phyloP scores from a whole-genome alignment of 2,888 invertebrate species.

The Drosophila dives region DNA sequence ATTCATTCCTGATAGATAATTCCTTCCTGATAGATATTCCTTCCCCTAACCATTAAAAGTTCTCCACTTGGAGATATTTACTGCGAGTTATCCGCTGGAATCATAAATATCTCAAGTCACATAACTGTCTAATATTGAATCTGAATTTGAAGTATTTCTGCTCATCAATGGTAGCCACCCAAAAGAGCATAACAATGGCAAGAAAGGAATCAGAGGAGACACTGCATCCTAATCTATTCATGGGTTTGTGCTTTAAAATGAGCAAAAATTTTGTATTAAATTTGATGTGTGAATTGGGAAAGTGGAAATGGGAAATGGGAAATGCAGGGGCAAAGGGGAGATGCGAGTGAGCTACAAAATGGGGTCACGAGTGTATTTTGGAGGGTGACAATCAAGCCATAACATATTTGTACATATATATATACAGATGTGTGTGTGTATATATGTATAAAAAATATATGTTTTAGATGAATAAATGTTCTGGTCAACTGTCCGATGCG shows the following conservation, averaged over 20 bases:
- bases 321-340: neutral
- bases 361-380: neutral
- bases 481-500: constrained; percentile 40
- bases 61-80: neutral
- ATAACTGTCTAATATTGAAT: neutral
- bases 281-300: neutral
- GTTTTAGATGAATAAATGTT: constrained; percentile 13
- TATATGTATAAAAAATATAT: constrained; percentile 1
- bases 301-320: too few relatives aligned
- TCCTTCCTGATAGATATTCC: neutral
- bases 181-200: constrained; percentile 41
- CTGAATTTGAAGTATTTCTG: neutral
- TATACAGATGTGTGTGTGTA: constrained; percentile 6
- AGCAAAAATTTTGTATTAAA: neutral
- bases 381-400: neutral
- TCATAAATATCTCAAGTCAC: neutral
- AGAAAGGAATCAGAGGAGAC: constrained; percentile 11
- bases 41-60: neutral
- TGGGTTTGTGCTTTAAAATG: neutral
- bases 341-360: neutral
- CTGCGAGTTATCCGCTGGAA: neutral
- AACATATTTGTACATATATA: neutral
- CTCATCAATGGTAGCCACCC: constrained; percentile 7
- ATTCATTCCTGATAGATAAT: neutral
- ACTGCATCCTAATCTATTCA: constrained; percentile 11